Base-by-base conservation (phyloP, 2,797 vertebrate species). In the Eurystomus glaucurus region DNA sequence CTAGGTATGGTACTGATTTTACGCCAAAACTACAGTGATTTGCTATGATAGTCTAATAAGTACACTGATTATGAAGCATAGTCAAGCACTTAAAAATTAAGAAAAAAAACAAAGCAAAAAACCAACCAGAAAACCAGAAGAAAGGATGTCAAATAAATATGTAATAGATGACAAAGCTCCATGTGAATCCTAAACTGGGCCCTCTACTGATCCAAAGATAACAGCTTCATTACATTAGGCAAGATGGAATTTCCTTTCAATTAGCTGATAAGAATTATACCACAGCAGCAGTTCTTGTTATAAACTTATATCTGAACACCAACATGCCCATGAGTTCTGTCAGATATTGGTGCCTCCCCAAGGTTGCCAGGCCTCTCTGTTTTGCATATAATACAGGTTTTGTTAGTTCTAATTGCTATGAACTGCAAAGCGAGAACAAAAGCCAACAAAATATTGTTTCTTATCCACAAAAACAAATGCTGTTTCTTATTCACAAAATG, bases 331-430 rank as follows among this genome's bases (percentile, higher is more conserved):
- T 33, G 46, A 85, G 23, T 71, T 85, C 58, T 50, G 31, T 51
- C 43, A 92, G 55, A 48, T 29, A 76, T 0, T 87, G 72, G 85
- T 80, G 81, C 52, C 46, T 88, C 57, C 81, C 80, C 72, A 81
- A 88, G 39, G 57, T 28, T 2, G 4, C 41, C 43, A 85, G 20
- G 33, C 37, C 50, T 43, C 41, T 14, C 17, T 78, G 19, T 78
- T 94, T 85, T 61, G n/a, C 75, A 90, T 58, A 60, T 81, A 84
- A 90, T 90, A 81, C 1, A 64, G 45, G 61, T 61, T 88, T 91
- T 94, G 76, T 69, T 55, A 84, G 61, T n/a, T 61, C 37, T 91
- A 81, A 88, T 88, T 88, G 69, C 87, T 90, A 33, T 15, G 52
- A 94, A 55, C 35, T 45, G 72, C 54, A 81, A 52, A 61, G 35